Conservation (phyloP, 2,797 vertebrate species). For the Chromis chromis region DNA sequence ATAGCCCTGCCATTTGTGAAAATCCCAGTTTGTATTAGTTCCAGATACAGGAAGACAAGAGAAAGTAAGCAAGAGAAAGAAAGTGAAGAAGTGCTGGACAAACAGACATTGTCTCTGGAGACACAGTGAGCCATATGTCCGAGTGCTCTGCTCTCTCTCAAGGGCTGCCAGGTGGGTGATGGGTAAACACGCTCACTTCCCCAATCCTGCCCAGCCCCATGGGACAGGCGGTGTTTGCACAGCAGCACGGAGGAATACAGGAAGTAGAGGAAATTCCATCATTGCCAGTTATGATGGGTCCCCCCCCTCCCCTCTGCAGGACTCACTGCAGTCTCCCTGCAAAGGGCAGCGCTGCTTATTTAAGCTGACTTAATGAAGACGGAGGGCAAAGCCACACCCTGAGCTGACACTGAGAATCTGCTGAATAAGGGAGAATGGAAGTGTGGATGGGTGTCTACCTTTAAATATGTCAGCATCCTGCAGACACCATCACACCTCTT, state of each 20-base stretch:
- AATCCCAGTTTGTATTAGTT: conserved; percentile 51
- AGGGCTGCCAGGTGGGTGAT: conserved; percentile 76
- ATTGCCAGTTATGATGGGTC: conserved; percentile 61
- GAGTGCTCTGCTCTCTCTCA: conserved; percentile 72
- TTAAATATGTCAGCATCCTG: conserved; percentile 53
- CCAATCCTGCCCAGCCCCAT: conserved; percentile 63
- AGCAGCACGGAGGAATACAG: conserved; percentile 73
- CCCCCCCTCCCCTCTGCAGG: neutral
- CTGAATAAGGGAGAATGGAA: conserved; percentile 61
- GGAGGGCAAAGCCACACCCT: conserved; percentile 48
- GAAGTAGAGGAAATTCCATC: conserved; percentile 81
- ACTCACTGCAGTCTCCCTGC: conserved; percentile 18
- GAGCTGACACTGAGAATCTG: conserved; percentile 51
- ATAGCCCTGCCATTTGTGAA: conserved; percentile 62
- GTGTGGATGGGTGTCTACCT: conserved; percentile 44
- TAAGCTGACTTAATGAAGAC: conserved; percentile 68
- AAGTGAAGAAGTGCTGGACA: conserved; percentile 72
- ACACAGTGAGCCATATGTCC: conserved; percentile 38
- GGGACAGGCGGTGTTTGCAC: conserved; percentile 75
- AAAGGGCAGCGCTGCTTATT: conserved; percentile 60
- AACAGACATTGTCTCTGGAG: conserved; percentile 60
- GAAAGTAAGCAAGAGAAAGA: conserved; percentile 43
- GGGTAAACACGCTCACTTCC: conserved; percentile 77
- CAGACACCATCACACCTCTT: conserved; percentile 42
- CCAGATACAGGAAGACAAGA: conserved; percentile 51